A percentile compares a stretch with the other conserved stretches of the same genome.
phyloP scores from a whole-genome alignment of 1,140 invertebrate genomes.

The Prorops nasuta region DNA sequence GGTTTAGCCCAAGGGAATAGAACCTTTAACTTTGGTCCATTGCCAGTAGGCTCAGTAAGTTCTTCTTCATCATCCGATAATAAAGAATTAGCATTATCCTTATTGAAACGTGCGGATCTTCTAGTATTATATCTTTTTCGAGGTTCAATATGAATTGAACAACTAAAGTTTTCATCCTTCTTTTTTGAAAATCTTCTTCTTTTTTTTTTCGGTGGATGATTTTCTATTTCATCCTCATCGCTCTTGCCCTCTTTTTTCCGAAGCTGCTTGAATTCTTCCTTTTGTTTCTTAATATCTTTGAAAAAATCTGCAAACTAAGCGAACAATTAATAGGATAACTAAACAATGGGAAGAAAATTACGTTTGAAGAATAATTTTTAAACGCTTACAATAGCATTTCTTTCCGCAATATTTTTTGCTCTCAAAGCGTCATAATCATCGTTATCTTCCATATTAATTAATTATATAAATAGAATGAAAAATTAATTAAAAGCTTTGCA shows the following conservation, averaged over 20 bases:
- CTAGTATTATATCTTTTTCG: slow-evolving; percentile 33
- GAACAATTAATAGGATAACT: slow-evolving; percentile 3
- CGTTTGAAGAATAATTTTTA: neutral
- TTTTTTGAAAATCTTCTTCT: neutral
- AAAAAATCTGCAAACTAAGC: slow-evolving; percentile 33
- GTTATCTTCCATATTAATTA: too few relatives aligned
- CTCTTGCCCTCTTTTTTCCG: slow-evolving; percentile 9
- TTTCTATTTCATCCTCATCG: slow-evolving; percentile 14
- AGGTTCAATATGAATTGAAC: neutral
- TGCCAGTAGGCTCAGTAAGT: neutral
- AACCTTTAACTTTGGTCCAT: slow-evolving; percentile 22
- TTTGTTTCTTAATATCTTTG: slow-evolving; percentile 27
- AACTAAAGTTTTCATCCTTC: neutral
- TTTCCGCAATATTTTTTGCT: slow-evolving; percentile 31
- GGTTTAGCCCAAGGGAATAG: slow-evolving; percentile 39
- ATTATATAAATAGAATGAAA: too few relatives aligned
- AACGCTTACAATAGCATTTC: slow-evolving; percentile 32
- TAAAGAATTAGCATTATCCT: slow-evolving; percentile 1
- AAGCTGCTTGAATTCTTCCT: slow-evolving; percentile 11
- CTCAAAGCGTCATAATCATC: slow-evolving; percentile 28
- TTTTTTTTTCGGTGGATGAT: slow-evolving; percentile 21
- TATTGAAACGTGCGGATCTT: slow-evolving; percentile 14
- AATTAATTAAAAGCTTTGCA: too few relatives aligned
- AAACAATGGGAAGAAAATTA: neutral
- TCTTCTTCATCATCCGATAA: slow-evolving; percentile 5